These are phyloP conservation scores for Origma solitaria DNA, from an alignment of 2,113 vertebrate species.

Conservation along the genomic window DNA sequence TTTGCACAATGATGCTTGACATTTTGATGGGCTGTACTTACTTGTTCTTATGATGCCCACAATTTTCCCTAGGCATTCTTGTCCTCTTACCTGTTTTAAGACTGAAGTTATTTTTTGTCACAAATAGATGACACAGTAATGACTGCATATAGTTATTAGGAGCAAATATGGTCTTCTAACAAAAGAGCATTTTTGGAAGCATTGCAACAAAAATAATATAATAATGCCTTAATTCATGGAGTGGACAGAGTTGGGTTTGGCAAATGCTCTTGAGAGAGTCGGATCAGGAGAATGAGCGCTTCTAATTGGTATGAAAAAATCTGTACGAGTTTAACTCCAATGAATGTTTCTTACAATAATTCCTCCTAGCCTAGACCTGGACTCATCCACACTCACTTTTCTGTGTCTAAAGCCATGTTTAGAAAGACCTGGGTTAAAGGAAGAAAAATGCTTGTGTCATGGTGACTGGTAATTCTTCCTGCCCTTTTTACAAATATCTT, in stretches of 20 bases:
- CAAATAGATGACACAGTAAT: not conserved
- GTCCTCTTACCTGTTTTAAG: not conserved
- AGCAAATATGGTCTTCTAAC: not conserved
- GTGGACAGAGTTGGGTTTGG: not conserved
- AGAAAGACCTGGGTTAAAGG: not conserved
- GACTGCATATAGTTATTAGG: not conserved
- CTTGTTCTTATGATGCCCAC: not conserved
- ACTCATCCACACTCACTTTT: not conserved
- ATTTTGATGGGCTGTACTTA: not conserved
- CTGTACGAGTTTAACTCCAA: not conserved
- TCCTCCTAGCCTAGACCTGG: not conserved
- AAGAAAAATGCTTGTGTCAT: not conserved
- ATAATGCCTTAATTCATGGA: not conserved
- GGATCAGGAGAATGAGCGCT: not conserved
- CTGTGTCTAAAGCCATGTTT: not conserved
- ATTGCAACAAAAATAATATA: not conserved
- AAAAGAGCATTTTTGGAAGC: not conserved
- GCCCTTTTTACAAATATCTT: not conserved
- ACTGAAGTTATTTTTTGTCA: not conserved
- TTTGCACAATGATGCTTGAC: not conserved
- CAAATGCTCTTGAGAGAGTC: not conserved
- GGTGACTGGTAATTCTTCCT: not conserved
- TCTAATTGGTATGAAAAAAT: not conserved
- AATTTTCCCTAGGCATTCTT: not conserved
- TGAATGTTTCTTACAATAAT: not conserved